Percentiles rank a stretch among this genome's conserved stretches.
Conservation (phyloP, 2,113 vertebrate species). For the Oryzias curvinotus region DNA sequence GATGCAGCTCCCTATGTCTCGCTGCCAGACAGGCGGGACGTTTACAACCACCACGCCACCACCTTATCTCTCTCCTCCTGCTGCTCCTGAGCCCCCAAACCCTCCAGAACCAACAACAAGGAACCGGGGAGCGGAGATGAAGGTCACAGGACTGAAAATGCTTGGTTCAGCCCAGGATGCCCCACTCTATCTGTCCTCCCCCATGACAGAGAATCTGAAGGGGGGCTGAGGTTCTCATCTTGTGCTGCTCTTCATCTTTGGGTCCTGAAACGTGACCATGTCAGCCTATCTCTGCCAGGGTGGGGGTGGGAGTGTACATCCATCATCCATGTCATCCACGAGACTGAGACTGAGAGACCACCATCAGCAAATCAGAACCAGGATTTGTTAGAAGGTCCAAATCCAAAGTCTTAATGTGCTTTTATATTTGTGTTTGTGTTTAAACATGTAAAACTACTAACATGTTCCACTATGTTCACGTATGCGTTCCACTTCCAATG, state of each 20-base stretch:
- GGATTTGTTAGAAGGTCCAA: too few relatives aligned
- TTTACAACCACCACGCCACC: constrained; percentile 18
- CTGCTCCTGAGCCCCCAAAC: constrained; percentile 29
- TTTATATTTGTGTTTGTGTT: too few relatives aligned
- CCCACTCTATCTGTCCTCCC: constrained; percentile 19
- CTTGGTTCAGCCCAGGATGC: constrained; percentile 21
- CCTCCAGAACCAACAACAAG: constrained; percentile 3
- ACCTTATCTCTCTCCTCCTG: constrained; percentile 40
- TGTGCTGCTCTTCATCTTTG: constrained; percentile 9
- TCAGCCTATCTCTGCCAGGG: neutral
- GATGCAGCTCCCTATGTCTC: constrained; percentile 17
- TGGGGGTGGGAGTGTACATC: neutral
- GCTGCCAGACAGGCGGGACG: constrained; percentile 5
- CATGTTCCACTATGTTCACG: too few relatives aligned
- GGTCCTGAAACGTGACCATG: constrained; percentile 29
- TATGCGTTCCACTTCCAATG: too few relatives aligned
- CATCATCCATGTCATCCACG: too few relatives aligned
- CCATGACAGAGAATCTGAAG: constrained; percentile 5
- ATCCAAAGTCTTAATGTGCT: too few relatives aligned
- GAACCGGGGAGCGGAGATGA: neutral
- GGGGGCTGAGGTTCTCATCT: neutral
- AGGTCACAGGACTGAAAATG: constrained; percentile 36
- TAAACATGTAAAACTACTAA: too few relatives aligned
- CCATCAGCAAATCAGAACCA: too few relatives aligned
- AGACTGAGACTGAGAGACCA: too few relatives aligned